Percentiles rank a stretch among this genome's conserved stretches.
These are phyloP conservation scores for Nemurella pictetii DNA, from an alignment of 2,888 invertebrate species.

Conservation along the genomic window DNA sequence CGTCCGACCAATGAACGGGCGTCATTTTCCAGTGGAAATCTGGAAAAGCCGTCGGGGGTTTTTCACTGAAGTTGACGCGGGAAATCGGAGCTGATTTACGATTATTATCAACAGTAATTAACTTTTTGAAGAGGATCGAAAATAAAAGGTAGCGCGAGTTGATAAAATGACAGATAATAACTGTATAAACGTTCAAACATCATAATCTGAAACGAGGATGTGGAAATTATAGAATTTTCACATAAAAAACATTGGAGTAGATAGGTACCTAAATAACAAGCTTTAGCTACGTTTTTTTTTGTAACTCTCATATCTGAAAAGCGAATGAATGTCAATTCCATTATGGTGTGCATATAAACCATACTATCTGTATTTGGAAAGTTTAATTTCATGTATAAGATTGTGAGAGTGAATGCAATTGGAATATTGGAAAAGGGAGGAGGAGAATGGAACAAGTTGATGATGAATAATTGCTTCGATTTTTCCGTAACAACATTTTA, in stretches of 20 bases:
- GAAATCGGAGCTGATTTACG: slow-evolving; percentile 3
- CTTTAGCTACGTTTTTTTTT: neutral
- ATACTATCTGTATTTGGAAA: no score
- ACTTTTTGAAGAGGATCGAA: neutral
- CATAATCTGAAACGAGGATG: neutral
- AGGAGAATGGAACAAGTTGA: no score
- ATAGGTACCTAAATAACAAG: neutral
- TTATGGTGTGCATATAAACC: no score
- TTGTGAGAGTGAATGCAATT: no score
- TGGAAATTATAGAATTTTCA: neutral
- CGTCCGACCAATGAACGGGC: neutral
- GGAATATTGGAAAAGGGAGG: no score
- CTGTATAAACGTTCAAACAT: neutral
- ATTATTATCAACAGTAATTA: neutral
- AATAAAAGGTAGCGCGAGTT: no score
- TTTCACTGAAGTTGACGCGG: neutral
- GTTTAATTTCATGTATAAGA: no score
- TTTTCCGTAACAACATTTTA: no score
- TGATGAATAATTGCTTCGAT: no score
- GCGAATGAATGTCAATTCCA: no score
- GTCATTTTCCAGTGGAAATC: neutral
- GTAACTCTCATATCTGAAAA: no score
- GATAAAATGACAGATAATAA: neutral
- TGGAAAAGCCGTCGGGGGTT: neutral
- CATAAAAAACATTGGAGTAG: neutral